phyloP scores from a whole-genome alignment of 2,888 invertebrate species.

The Acanthosoma haemorrhoidale region DNA sequence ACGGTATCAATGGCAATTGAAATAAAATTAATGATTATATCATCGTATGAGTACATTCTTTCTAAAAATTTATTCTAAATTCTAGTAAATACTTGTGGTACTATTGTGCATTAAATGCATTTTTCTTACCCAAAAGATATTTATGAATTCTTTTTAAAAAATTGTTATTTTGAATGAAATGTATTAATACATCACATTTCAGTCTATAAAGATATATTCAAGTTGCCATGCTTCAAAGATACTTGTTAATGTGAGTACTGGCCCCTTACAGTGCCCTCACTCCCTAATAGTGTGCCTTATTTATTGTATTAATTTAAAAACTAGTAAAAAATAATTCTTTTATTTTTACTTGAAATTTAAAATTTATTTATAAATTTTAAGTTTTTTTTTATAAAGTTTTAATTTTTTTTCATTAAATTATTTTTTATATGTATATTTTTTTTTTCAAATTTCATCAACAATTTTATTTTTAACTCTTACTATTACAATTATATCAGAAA shows the following conservation, averaged over 20 bases:
- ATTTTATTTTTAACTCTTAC: too few species aligned
- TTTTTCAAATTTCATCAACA: too few species aligned
- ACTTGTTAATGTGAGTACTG: background rate
- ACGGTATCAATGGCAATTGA: background rate
- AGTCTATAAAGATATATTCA: too few species aligned
- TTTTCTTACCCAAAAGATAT: too few species aligned
- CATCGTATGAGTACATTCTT: too few species aligned
- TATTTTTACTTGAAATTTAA: background rate
- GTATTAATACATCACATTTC: too few species aligned
- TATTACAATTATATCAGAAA: background rate
- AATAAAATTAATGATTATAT: too few species aligned
- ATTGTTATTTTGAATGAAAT: too few species aligned
- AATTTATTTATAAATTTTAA: background rate
- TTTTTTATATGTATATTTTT: background rate
- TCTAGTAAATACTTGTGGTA: too few species aligned
- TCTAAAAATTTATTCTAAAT: too few species aligned
- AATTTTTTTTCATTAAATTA: background rate
- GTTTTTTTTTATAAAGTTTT: background rate
- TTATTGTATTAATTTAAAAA: conserved; percentile 23
- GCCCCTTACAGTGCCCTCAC: conserved; percentile 24
- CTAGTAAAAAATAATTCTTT: background rate
- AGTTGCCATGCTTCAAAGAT: conserved; percentile 2
- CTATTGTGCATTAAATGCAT: too few species aligned
- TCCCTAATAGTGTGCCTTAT: conserved; percentile 31
- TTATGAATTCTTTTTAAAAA: too few species aligned